Evolutionary conservation across 2,113 vertebrate species (phyloP).

Genomic region (Chloebia gouldiae): DNA sequence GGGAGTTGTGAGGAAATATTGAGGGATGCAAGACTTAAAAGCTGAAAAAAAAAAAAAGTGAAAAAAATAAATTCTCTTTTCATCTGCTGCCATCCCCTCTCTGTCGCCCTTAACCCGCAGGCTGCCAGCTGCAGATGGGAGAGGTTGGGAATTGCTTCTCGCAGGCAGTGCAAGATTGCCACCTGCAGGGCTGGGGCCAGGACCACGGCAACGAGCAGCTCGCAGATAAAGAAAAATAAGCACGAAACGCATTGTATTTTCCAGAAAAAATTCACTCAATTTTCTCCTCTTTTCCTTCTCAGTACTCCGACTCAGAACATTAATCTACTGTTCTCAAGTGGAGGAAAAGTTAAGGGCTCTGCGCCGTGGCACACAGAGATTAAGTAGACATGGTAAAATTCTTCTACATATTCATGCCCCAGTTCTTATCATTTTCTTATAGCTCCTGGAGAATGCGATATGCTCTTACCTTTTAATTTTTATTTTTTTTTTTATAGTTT

Average conservation of each 20-base stretch:
- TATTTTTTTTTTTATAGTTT: background rate
- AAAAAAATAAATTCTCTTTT: background rate
- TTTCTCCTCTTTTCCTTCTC: background rate
- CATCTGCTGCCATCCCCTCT: background rate
- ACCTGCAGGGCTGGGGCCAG: constrained; percentile 45
- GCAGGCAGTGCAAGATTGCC: constrained; percentile 62
- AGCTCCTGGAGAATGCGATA: background rate
- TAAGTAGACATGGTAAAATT: constrained; percentile 6
- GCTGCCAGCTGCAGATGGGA: background rate
- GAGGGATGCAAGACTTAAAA: constrained; percentile 18
- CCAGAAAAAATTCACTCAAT: background rate
- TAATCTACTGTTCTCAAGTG: background rate
- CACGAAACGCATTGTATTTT: background rate
- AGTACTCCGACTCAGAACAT: background rate
- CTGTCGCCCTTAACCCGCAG: background rate
- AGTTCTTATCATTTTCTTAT: constrained; percentile 11
- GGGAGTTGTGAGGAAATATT: background rate
- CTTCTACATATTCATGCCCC: background rate
- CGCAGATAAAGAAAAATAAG: background rate
- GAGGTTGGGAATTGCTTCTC: background rate
- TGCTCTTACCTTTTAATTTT: background rate
- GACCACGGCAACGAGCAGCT: background rate
- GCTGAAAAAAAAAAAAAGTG: background rate
- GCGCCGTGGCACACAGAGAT: background rate
- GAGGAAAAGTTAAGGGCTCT: background rate